A percentile compares a stretch with the other conserved stretches of the same genome.
Conservation (phyloP, 2,888 invertebrate species). For the Drosophila paracracens region DNA sequence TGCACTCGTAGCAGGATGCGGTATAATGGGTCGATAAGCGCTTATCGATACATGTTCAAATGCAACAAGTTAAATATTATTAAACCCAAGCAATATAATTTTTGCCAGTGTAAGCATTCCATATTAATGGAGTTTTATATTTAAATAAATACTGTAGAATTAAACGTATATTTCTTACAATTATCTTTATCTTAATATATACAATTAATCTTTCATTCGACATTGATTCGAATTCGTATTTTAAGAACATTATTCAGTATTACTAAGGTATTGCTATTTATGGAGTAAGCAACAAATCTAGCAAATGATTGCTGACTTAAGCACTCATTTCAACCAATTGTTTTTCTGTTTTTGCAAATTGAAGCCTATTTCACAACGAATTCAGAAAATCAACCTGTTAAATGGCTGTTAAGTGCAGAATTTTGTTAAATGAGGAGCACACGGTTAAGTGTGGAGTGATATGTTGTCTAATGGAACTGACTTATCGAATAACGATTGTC, state of each 20-base stretch:
- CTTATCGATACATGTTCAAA: not conserved
- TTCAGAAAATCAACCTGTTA: not conserved
- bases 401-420: not conserved
- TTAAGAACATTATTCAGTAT: not conserved
- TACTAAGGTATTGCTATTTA: not conserved
- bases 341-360: not conserved
- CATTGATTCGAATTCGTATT: not conserved
- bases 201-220: not conserved
- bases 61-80: not conserved
- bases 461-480: not conserved
- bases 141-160: not conserved
- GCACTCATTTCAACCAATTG: not conserved
- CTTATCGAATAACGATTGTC: slow-evolving; percentile 32
- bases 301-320: not conserved
- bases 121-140: not conserved
- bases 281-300: not conserved
- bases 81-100: not conserved
- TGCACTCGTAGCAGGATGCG: not conserved
- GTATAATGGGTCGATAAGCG: not conserved
- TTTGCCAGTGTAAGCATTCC: not conserved
- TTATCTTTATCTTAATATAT: not conserved
- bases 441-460: slow-evolving; percentile 14
- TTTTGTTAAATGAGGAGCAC: slow-evolving; percentile 7
- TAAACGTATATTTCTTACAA: not conserved
- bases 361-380: not conserved